Evolutionary conservation across 2,888 invertebrate species (phyloP).

Genomic region (Drosophila formosana): DNA sequence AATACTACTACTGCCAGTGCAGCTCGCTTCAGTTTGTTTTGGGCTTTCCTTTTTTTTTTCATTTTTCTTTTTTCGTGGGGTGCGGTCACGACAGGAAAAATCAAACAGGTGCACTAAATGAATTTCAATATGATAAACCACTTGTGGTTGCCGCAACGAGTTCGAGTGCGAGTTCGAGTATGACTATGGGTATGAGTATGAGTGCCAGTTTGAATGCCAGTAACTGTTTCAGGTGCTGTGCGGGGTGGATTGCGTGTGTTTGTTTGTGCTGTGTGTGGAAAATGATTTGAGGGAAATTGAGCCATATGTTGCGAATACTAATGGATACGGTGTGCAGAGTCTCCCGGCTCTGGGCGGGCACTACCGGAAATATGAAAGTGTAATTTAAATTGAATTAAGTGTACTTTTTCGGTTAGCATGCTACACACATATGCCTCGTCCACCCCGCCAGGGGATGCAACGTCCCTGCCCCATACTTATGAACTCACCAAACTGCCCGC

Average conservation of each 20-base stretch:
- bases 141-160: constrained; percentile 75
- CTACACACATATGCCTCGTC: background rate
- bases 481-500: constrained; percentile 12
- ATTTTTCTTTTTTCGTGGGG: constrained; percentile 6
- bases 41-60: constrained; percentile 1
- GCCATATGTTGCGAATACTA: constrained; percentile 83
- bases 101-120: constrained; percentile 84
- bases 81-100: constrained; percentile 63
- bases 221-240: background rate
- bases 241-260: constrained; percentile 11
- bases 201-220: background rate
- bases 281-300: constrained; percentile 80
- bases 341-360: constrained; percentile 8
- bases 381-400: constrained; percentile 84
- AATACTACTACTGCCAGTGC: constrained; percentile 50
- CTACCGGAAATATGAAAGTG: constrained; percentile 79
- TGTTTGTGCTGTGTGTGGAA: constrained; percentile 42
- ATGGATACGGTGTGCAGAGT: constrained; percentile 58
- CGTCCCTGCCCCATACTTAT: background rate
- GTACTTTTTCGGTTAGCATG: constrained; percentile 57
- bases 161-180: constrained; percentile 3
- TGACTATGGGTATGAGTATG: no score
- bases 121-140: constrained; percentile 82
- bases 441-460: constrained; percentile 15
- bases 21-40: constrained; percentile 1